Evolutionary conservation across 2,113 vertebrate species (phyloP).

Genomic region (Clarias magur): DNA sequence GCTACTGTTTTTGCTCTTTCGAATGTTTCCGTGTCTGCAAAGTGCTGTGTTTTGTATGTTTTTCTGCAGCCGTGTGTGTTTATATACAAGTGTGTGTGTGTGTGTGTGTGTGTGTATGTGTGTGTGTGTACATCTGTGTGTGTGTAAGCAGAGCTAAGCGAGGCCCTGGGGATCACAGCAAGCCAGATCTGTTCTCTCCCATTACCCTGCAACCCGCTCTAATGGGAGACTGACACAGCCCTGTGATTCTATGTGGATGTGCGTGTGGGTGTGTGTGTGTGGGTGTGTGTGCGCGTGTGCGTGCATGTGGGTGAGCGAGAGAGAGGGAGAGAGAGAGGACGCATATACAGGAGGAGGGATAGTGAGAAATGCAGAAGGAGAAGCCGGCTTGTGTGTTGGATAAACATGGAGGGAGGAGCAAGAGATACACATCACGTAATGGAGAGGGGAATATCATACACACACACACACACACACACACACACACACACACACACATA

Average conservation of each 20-base stretch:
- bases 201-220: slow-evolving; percentile 63
- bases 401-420: slow-evolving; percentile 40
- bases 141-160: slow-evolving; percentile 57
- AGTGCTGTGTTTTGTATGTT: slow-evolving; percentile 29
- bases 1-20: neutral
- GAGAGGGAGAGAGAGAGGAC: slow-evolving; percentile 47
- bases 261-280: slow-evolving; percentile 33
- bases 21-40: neutral
- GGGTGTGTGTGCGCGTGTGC: slow-evolving; percentile 25
- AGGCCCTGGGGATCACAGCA: slow-evolving; percentile 61
- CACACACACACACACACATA: neutral
- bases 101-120: slow-evolving; percentile 33
- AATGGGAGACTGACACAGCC: slow-evolving; percentile 54
- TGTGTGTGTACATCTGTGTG: slow-evolving; percentile 45
- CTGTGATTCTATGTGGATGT: slow-evolving; percentile 50
- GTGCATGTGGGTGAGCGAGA: slow-evolving; percentile 11
- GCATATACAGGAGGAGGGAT: slow-evolving; percentile 4
- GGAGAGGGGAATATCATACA: slow-evolving; percentile 21
- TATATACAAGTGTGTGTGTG: slow-evolving; percentile 12
- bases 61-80: slow-evolving; percentile 29
- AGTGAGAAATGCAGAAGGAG: slow-evolving; percentile 42
- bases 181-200: slow-evolving; percentile 64
- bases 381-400: slow-evolving; percentile 15
- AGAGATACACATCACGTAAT: slow-evolving; percentile 17
- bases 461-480: too few relatives aligned